A percentile compares a stretch with the other conserved stretches of the same genome.
phyloP scores from a whole-genome alignment of 64 coral and sea anemone genomes.

The Astreopora myriophthalma region DNA sequence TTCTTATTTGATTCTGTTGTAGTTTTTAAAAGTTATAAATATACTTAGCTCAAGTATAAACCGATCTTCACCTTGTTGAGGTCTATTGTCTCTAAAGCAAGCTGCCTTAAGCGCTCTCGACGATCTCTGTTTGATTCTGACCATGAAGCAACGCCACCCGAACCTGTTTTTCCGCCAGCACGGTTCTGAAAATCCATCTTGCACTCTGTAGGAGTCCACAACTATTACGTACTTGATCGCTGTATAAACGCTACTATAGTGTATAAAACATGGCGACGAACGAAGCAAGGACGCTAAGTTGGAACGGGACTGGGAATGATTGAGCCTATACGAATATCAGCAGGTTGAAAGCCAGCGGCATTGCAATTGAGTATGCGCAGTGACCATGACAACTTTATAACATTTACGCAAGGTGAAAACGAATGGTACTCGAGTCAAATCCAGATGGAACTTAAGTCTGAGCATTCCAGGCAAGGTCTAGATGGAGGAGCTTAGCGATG shows the following conservation, averaged over 20 bases:
- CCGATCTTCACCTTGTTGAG: slow-evolving; percentile 91
- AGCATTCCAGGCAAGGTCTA: too few species aligned
- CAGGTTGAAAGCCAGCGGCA: slow-evolving; percentile 32
- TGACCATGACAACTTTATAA: slow-evolving; percentile 80
- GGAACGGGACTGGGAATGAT: neutral
- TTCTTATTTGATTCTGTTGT: too few species aligned
- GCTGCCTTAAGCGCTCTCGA: slow-evolving; percentile 85
- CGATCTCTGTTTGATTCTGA: slow-evolving; percentile 98
- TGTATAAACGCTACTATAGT: neutral
- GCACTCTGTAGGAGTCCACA: neutral
- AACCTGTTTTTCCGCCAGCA: slow-evolving; percentile 93
- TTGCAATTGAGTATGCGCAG: slow-evolving; percentile 43
- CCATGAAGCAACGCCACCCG: slow-evolving; percentile 90
- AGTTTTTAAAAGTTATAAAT: too few species aligned
- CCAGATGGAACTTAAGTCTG: too few species aligned
- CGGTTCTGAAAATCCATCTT: slow-evolving; percentile 96
- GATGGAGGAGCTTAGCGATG: slow-evolving; percentile 65
- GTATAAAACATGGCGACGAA: neutral
- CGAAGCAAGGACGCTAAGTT: too few species aligned
- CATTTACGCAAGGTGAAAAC: neutral
- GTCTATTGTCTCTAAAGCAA: slow-evolving; percentile 94
- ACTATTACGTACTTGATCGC: neutral
- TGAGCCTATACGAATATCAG: too few species aligned
- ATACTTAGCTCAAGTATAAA: too few species aligned
- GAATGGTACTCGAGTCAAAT: too few species aligned